Conservation (phyloP, 2,888 invertebrate genomes). For the Tetrapedia diversipes region DNA sequence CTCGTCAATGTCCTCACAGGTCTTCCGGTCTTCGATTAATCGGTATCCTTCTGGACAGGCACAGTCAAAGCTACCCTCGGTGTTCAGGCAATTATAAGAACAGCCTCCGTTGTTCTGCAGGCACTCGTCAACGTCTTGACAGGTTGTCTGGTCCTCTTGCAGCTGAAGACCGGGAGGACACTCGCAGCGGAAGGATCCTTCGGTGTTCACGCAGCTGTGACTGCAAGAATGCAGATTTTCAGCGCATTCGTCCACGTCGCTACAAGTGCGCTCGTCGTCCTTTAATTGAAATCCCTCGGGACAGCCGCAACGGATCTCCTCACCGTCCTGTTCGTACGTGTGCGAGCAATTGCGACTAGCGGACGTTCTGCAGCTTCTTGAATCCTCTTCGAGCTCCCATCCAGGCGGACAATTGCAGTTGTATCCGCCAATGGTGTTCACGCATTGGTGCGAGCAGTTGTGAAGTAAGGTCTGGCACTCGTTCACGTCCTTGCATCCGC, state of each 20-base stretch:
- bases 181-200: slow-evolving; percentile 84
- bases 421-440: slow-evolving; percentile 84
- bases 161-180: slow-evolving; percentile 84
- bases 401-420: slow-evolving; percentile 83
- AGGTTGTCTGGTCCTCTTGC: slow-evolving; percentile 74
- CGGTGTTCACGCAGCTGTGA: slow-evolving; percentile 70
- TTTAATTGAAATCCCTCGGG: slow-evolving; percentile 83
- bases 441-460: slow-evolving; percentile 82
- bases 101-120: slow-evolving; percentile 82
- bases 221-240: slow-evolving; percentile 70
- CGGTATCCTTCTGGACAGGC: slow-evolving; percentile 83
- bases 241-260: slow-evolving; percentile 82
- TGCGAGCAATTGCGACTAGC: slow-evolving; percentile 80
- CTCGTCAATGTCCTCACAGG: slow-evolving; percentile 84
- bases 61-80: slow-evolving; percentile 84
- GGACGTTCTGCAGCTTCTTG: slow-evolving; percentile 73
- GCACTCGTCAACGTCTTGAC: slow-evolving; percentile 82
- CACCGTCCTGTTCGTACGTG: slow-evolving; percentile 76
- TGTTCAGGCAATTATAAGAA: slow-evolving; percentile 84
- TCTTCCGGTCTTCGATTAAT: slow-evolving; percentile 69
- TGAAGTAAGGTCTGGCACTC: slow-evolving; percentile 81
- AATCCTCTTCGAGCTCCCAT: slow-evolving; percentile 75
- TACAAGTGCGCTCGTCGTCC: slow-evolving; percentile 77
- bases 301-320: slow-evolving; percentile 82
- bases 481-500: slow-evolving; percentile 82